These are phyloP conservation scores for Gopherus flavomarginatus DNA, from an alignment of 2,113 vertebrate species.

Conservation along the genomic window DNA sequence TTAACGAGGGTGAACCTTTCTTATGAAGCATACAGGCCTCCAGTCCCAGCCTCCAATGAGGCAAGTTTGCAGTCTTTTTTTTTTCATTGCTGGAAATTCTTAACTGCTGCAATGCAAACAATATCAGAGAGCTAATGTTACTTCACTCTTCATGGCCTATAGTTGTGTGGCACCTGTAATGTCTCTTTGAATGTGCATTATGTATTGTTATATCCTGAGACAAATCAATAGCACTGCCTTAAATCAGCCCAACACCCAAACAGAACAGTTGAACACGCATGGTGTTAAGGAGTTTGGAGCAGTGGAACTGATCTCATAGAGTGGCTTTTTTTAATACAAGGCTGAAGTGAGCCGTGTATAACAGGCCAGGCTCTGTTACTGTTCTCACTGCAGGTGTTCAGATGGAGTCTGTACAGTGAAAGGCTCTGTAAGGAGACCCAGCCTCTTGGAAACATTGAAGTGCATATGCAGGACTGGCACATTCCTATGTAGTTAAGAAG, in stretches of 20 bases:
- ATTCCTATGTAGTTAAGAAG: background rate
- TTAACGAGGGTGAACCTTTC: background rate
- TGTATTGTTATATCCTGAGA: background rate
- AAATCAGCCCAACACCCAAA: background rate
- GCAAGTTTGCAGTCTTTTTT: background rate
- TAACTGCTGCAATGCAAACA: background rate
- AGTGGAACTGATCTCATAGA: slow-evolving; percentile 18
- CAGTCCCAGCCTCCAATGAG: background rate
- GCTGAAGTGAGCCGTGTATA: background rate
- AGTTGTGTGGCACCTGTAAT: background rate
- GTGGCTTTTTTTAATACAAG: background rate
- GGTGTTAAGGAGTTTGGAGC: background rate
- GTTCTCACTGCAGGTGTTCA: background rate
- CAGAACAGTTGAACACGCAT: background rate
- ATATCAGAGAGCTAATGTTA: background rate
- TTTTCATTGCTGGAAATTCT: background rate
- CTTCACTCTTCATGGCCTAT: background rate
- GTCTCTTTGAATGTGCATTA: background rate
- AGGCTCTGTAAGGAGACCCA: slow-evolving; percentile 3
- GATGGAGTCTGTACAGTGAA: background rate
- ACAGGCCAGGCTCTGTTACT: background rate
- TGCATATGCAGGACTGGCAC: background rate
- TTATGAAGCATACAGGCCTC: background rate
- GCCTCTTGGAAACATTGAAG: background rate
- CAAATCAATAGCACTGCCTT: background rate